Conservation (phyloP, 2,797 vertebrate species). For the Pampus argenteus region DNA sequence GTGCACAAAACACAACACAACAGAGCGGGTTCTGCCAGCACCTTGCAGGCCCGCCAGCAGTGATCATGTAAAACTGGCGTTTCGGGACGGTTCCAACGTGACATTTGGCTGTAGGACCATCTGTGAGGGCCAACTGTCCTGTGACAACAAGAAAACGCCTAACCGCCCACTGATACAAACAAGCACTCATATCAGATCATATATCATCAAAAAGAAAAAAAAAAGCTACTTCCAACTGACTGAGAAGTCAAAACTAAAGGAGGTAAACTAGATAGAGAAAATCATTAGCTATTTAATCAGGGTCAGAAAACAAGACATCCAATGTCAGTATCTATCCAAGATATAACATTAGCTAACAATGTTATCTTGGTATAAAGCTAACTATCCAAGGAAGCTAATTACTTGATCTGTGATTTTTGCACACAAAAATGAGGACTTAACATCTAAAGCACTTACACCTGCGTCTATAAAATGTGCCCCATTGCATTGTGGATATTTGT, state of each 20-base stretch:
- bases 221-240: too few relatives aligned
- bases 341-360: neutral
- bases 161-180: conserved; percentile 17
- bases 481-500: too few relatives aligned
- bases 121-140: conserved; percentile 72
- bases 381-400: neutral
- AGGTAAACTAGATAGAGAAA: too few relatives aligned
- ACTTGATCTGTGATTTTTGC: neutral
- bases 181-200: neutral
- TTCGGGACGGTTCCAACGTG: conserved; percentile 73
- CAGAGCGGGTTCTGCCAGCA: conserved; percentile 32
- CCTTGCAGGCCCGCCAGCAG: conserved; percentile 40
- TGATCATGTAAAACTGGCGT: conserved; percentile 59
- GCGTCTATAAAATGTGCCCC: too few relatives aligned
- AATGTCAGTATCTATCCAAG: too few relatives aligned
- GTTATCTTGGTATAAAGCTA: neutral
- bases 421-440: neutral
- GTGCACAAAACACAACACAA: conserved; percentile 16
- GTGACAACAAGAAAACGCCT: conserved; percentile 39
- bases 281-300: too few relatives aligned
- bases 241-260: too few relatives aligned
- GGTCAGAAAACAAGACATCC: neutral
- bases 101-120: conserved; percentile 78
- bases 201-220: too few relatives aligned
- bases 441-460: neutral